Conservation (phyloP, 2,888 invertebrate genomes). For the Agonopterix heracliana region DNA sequence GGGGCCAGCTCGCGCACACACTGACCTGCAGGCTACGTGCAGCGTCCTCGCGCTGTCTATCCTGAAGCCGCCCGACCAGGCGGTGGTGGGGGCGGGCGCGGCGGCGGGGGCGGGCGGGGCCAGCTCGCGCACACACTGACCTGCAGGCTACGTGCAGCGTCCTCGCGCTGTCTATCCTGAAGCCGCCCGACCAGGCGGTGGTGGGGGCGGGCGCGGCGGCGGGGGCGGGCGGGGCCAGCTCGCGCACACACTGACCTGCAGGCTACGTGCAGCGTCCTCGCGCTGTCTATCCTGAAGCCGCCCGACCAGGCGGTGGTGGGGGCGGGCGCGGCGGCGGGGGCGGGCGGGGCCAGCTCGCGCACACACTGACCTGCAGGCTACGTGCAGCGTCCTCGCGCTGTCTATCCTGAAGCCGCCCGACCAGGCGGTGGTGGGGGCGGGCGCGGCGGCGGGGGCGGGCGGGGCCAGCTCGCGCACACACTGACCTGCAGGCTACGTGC, state of each 20-base stretch:
- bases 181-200: too few relatives aligned
- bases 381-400: constrained; percentile 81
- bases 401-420: constrained; percentile 79
- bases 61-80: too few relatives aligned
- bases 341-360: constrained; percentile 78
- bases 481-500: constrained; percentile 85
- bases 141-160: too few relatives aligned
- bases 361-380: constrained; percentile 90
- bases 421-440: constrained; percentile 87
- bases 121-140: too few relatives aligned
- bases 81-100: too few relatives aligned
- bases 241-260: constrained; percentile 79
- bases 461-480: constrained; percentile 86
- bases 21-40: too few relatives aligned
- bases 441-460: constrained; percentile 27
- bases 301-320: constrained; percentile 88
- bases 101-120: too few relatives aligned
- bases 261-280: constrained; percentile 91
- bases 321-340: constrained; percentile 56
- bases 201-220: too few relatives aligned
- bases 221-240: too few relatives aligned
- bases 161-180: too few relatives aligned
- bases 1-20: too few relatives aligned
- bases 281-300: constrained; percentile 78
- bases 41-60: too few relatives aligned